phyloP scores from a whole-genome alignment of 23 tunicate species.

The Ascidia mentula region DNA sequence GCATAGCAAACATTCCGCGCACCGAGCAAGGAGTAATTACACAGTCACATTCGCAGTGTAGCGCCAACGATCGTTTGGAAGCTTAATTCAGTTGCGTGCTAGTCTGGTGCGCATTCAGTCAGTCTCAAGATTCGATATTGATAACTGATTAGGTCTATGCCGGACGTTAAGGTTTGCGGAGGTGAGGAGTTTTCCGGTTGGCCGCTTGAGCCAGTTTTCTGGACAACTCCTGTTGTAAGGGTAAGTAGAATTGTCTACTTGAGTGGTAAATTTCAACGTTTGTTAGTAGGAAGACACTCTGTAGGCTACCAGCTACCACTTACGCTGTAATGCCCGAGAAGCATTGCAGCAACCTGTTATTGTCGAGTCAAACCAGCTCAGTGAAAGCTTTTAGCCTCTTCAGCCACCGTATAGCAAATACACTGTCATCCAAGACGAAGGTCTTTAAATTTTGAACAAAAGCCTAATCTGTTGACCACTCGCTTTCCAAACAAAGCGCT shows the following conservation, averaged over 20 bases:
- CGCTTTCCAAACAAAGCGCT: background rate
- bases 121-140: too few relatives aligned
- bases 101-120: too few relatives aligned
- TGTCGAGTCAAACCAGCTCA: too few relatives aligned
- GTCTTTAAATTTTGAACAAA: too few relatives aligned
- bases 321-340: too few relatives aligned
- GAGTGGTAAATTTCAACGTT: background rate
- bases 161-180: background rate
- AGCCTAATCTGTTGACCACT: background rate
- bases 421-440: too few relatives aligned
- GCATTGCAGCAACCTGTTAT: too few relatives aligned
- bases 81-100: too few relatives aligned
- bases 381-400: too few relatives aligned
- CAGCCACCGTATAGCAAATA: too few relatives aligned
- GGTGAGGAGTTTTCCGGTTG: conserved; percentile 11
- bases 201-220: conserved; percentile 76
- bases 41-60: background rate
- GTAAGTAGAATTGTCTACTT: conserved; percentile 41
- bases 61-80: too few relatives aligned
- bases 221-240: conserved; percentile 45
- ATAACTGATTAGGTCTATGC: background rate
- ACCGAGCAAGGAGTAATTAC: background rate
- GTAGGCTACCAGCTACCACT: too few relatives aligned
- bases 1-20: background rate
- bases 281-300: background rate